Base-by-base conservation (phyloP, 1,140 invertebrate genomes). In the Bombus vancouverensis region DNA sequence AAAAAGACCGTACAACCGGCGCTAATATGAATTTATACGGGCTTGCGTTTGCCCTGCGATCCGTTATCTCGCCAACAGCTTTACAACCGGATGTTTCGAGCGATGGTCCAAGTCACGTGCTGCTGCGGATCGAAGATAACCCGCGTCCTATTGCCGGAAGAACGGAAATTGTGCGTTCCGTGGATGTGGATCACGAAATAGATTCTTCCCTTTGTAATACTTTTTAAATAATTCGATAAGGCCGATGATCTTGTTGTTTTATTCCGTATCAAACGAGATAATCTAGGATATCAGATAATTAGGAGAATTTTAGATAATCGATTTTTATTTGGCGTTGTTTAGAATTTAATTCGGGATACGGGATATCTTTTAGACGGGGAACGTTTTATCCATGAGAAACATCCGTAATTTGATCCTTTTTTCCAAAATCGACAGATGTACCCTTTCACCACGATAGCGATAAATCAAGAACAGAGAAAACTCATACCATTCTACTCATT, bases 71-170 rank as follows among this genome's bases (percentile, higher is more conserved):
- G 32, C 6, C 53, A 37, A 59, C 82, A 53, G 47, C 47, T 53
- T 53, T 53, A 53, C 47, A 85, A 81, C 32, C 77, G 59, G 57
- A 59, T 75, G 79, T 83, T 57, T 37, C 74, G 53, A 71, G 59
- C 53, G 37, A 44, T 71, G 44, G 75, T 47, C 57, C 42, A 80
- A 86, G 88, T 88, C 87, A 88, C 88, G 88, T 75, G 87, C 88
- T 72, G 57, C 71, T 62, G 83, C 68, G 77, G 66, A 70, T 70
- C 75, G 85, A 89, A 88, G 88, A 89, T 88, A 88, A 89, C 65
- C 78, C 70, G 75, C 75, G 22, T 79, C 66, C 18, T 77, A 32
- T 39, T 44, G 28, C 59, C 25, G 78, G 59, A 88, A 75, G 72
- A 78, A 59, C 62, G 78, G 73, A 85, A 88, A 89, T 88, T 88